Evolutionary conservation across 2,888 invertebrate genomes (phyloP).

Genomic region (Leucoptera coffeella): DNA sequence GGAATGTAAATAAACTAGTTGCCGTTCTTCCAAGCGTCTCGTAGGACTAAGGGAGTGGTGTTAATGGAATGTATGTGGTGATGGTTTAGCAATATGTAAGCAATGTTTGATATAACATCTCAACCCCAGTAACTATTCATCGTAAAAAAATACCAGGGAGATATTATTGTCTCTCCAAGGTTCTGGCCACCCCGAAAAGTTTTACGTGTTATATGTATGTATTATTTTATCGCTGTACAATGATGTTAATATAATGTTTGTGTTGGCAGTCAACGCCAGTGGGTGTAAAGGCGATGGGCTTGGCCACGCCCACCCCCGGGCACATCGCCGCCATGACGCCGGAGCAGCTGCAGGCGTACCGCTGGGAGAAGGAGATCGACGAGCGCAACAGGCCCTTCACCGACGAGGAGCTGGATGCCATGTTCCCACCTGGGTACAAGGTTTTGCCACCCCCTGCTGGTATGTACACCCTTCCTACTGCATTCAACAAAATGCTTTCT

Average conservation of each 20-base stretch:
- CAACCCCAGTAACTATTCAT: no score
- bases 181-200: no score
- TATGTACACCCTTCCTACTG: constrained; percentile 14
- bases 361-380: constrained; percentile 98
- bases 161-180: no score
- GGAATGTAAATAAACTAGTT: no score
- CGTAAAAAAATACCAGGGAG: no score
- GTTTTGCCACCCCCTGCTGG: constrained; percentile 91
- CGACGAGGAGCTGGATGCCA: constrained; percentile 94
- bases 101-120: no score
- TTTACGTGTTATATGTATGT: background rate
- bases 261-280: constrained; percentile 64
- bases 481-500: background rate
- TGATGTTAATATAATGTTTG: constrained; percentile 2
- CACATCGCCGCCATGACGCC: constrained; percentile 98
- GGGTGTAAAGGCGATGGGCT: constrained; percentile 93
- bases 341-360: constrained; percentile 95
- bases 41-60: no score
- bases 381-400: constrained; percentile 93
- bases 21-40: no score
- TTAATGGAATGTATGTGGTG: no score
- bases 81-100: no score
- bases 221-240: background rate
- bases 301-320: constrained; percentile 96
- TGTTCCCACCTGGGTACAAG: constrained; percentile 98